A percentile compares a stretch with the other conserved stretches of the same genome.
Conservation (phyloP, 1,140 invertebrate genomes). For the Lasaia peninsularis region DNA sequence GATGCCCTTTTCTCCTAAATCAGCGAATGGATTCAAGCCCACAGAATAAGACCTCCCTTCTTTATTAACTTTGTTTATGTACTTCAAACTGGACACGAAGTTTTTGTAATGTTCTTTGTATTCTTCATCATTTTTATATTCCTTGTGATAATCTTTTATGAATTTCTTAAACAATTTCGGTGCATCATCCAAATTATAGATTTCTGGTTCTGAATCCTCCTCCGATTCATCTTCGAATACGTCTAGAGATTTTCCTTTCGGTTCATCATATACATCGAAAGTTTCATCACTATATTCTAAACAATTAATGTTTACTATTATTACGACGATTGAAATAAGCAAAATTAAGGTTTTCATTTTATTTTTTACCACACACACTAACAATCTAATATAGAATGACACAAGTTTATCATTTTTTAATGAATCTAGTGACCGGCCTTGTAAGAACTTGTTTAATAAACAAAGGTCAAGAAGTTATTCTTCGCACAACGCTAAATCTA, state of each 20-base stretch:
- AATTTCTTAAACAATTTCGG: slow-evolving; percentile 43
- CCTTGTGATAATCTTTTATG: slow-evolving; percentile 41
- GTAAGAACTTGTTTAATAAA: slow-evolving; percentile 25
- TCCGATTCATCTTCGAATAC: slow-evolving; percentile 24
- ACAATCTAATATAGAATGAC: too few species aligned
- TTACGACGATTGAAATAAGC: neutral
- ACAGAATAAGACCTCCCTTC: slow-evolving; percentile 26
- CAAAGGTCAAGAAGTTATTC: slow-evolving; percentile 24
- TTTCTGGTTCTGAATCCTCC: slow-evolving; percentile 23
- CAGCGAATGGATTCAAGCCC: slow-evolving; percentile 50
- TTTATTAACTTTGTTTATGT: slow-evolving; percentile 46
- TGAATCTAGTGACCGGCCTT: slow-evolving; percentile 18
- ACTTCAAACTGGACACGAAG: slow-evolving; percentile 46
- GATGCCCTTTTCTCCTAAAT: slow-evolving; percentile 36
- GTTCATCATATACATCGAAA: neutral
- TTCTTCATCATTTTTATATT: slow-evolving; percentile 42
- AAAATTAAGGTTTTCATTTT: neutral
- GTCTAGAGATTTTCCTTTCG: slow-evolving; percentile 13
- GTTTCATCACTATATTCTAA: slow-evolving; percentile 11
- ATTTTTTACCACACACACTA: neutral
- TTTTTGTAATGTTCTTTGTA: slow-evolving; percentile 36
- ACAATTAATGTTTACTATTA: neutral
- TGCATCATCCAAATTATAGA: slow-evolving; percentile 46
- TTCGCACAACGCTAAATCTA: neutral
- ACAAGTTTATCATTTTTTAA: neutral